These are phyloP conservation scores for Pocillopora meandrina DNA, from an alignment of 92 coral and sea anemone species.

Conservation along the genomic window DNA sequence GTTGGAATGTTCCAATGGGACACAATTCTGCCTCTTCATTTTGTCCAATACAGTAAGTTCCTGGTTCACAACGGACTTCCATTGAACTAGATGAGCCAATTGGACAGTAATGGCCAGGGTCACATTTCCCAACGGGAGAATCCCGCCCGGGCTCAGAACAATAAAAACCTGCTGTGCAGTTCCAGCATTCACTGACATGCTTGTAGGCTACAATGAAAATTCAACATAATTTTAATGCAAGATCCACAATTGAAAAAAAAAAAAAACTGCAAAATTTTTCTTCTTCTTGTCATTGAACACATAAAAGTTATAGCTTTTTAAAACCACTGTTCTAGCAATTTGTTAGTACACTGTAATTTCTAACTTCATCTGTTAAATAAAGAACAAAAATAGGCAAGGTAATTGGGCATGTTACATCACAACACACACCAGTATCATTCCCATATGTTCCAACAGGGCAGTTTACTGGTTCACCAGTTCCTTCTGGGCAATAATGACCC, in stretches of 20 bases:
- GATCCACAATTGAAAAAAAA: neutral
- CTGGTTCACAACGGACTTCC: slow-evolving; percentile 76
- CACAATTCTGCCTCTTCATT: slow-evolving; percentile 77
- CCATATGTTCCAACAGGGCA: slow-evolving; percentile 93
- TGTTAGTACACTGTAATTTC: too few species aligned
- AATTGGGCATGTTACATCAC: neutral
- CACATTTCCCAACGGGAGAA: slow-evolving; percentile 83
- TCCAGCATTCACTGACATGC: slow-evolving; percentile 84
- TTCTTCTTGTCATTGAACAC: too few species aligned
- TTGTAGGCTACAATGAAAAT: slow-evolving; percentile 64
- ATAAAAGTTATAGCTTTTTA: too few species aligned
- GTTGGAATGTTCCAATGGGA: slow-evolving; percentile 84
- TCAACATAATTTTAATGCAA: neutral
- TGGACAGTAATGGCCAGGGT: slow-evolving; percentile 93
- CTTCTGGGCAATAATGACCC: slow-evolving; percentile 91
- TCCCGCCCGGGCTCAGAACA: slow-evolving; percentile 79
- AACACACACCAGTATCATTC: slow-evolving; percentile 80
- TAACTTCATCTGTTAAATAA: too few species aligned
- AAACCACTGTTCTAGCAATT: too few species aligned
- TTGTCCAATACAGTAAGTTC: slow-evolving; percentile 80
- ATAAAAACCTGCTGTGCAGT: slow-evolving; percentile 93
- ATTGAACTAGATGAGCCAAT: slow-evolving; percentile 68
- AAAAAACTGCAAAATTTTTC: too few species aligned
- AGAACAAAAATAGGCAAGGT: neutral
- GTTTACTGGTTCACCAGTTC: slow-evolving; percentile 89